Evolutionary conservation across 2,113 vertebrate species (phyloP), one percentile per base, ranked within the genome.

Genomic region (Chloebia gouldiae): DNA sequence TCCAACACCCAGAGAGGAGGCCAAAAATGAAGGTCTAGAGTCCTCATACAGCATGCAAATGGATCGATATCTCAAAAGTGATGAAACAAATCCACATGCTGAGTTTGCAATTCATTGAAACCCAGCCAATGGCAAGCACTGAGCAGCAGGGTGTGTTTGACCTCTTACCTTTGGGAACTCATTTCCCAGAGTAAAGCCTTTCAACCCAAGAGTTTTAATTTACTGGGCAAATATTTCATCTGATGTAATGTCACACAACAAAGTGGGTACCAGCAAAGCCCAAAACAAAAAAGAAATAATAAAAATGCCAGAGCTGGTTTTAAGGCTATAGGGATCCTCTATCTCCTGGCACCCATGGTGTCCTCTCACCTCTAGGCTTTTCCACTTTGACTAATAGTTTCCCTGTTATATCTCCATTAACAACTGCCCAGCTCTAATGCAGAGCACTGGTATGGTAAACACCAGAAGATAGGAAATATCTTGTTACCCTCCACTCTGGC

Each of bases 21-120:
- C 23, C 23, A 83, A 50, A 82, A 90, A 33, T 28, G 56, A 70
- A 87, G 50, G 82, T 82, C 33, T 33, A 56, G 61, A 76, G 75
- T 88, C 66, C 66, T 92, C 27, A 33, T 23, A 69, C 27, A 57
- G 18, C 6, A 10, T 59, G 47, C 30, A 83, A 83, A 70, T 9
- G 27, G 78, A 96, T 92, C 88, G 1, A 13, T 90, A 80, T 9
- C 82, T 90, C 54, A 33, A 25, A 81, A 83, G 42, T 16, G 8
- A 88, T 49, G 2, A n/a, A 94, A 94, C 78, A 78, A 51, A 20
- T 13, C 27, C 70, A 72, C 22, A 68, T 61, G 79, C 88, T 93
- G 88, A 93, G 64, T 56, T 30, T 72, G 92, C 90, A 94, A 19
- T 42, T 70, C 39, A 64, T 13, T 84, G 79, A 93, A 96, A 92